phyloP scores from a whole-genome alignment of 1,140 invertebrate genomes.

The Drosophila sp. region DNA sequence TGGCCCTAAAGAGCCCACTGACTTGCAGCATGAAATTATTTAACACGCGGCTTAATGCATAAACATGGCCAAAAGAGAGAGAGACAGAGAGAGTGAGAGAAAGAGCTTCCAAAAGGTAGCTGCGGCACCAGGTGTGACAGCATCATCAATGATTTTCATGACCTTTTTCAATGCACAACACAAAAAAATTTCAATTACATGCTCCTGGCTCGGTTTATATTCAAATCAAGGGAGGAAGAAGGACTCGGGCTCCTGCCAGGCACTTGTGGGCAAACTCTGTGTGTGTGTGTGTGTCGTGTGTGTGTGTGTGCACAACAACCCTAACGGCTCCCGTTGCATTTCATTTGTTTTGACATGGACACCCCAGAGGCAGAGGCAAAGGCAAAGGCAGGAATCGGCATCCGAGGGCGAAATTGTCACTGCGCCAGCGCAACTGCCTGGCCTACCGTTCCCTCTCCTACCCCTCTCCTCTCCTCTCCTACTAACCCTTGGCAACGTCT shows the following conservation, averaged over 20 bases:
- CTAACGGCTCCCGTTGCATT: conserved; percentile 57
- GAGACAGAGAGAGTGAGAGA: not conserved
- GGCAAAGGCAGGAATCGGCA: not conserved
- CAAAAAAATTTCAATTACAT: conserved; percentile 22
- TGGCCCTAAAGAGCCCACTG: conserved; percentile 68
- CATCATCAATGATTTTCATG: conserved; percentile 22
- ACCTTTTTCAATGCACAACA: not conserved
- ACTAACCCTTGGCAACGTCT: conserved; percentile 53
- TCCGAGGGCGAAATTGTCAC: not conserved
- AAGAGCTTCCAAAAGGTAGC: not conserved
- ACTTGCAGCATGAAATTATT: conserved; percentile 63
- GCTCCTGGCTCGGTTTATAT: conserved; percentile 32
- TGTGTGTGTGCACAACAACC: conserved; percentile 51
- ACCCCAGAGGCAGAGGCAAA: conserved; percentile 39
- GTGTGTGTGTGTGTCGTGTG: conserved; percentile 35
- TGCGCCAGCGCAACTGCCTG: conserved; percentile 36
- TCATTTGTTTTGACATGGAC: conserved; percentile 72
- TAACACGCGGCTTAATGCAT: conserved; percentile 73
- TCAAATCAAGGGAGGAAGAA: conserved; percentile 39
- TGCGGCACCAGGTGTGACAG: conserved; percentile 53
- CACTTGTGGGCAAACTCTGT: conserved; percentile 70
- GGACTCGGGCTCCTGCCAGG: conserved; percentile 22
- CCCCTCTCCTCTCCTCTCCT: not conserved
- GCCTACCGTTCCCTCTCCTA: not conserved
- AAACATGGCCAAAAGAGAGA: conserved; percentile 65